phyloP scores from a whole-genome alignment of 2,797 vertebrate genomes.

The Fistularia tabacaria region DNA sequence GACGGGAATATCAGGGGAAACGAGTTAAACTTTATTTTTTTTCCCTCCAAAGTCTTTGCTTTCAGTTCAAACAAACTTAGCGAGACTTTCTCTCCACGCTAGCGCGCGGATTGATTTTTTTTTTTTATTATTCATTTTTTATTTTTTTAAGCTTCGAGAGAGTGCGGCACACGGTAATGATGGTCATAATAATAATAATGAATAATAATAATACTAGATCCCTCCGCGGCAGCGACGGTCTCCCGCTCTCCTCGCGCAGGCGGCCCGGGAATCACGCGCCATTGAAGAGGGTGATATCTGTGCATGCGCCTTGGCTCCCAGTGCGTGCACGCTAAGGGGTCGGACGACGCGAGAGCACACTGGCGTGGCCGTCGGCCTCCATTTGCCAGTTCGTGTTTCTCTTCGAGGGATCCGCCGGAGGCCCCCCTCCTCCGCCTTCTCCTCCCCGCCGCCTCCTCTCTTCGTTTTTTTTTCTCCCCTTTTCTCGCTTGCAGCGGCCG shows the following conservation, averaged over 20 bases:
- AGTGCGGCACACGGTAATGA: too few relatives aligned
- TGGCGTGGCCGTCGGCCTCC: slow-evolving; percentile 68
- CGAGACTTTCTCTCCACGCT: too few relatives aligned
- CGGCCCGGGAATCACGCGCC: slow-evolving; percentile 77
- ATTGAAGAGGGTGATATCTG: slow-evolving; percentile 47
- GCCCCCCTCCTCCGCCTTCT: background rate
- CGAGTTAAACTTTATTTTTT: background rate
- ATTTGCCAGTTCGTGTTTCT: slow-evolving; percentile 65
- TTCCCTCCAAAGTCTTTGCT: background rate
- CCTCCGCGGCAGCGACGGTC: too few relatives aligned
- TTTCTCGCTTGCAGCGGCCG: background rate
- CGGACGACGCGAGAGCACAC: slow-evolving; percentile 56
- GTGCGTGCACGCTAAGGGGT: slow-evolving; percentile 50
- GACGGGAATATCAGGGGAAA: background rate
- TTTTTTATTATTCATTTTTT: too few relatives aligned
- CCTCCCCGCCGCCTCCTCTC: too few relatives aligned
- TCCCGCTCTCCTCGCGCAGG: slow-evolving; percentile 58
- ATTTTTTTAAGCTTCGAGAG: too few relatives aligned
- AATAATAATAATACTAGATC: too few relatives aligned
- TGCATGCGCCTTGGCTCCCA: slow-evolving; percentile 68
- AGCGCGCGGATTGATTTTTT: too few relatives aligned
- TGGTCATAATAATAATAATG: too few relatives aligned
- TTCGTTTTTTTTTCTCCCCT: too few relatives aligned
- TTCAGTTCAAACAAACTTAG: too few relatives aligned
- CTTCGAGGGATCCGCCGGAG: slow-evolving; percentile 58